Conservation (phyloP, 2,113 vertebrate species). For the Rhombomys opimus region DNA sequence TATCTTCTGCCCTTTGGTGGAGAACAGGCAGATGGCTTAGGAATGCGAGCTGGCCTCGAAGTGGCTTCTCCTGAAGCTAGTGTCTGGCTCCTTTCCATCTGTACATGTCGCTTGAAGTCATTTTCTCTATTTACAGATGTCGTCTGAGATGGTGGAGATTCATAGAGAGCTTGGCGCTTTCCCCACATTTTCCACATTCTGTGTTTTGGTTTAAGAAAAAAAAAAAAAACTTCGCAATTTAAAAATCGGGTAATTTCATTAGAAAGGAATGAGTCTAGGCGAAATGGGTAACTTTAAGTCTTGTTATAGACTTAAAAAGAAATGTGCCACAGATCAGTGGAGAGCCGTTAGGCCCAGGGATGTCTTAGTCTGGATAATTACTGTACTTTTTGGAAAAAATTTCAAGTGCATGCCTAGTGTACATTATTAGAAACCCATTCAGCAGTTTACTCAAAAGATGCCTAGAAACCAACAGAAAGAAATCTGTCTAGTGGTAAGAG, state of each 20-base stretch:
- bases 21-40: conserved; percentile 2
- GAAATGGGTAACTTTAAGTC: conserved; percentile 44
- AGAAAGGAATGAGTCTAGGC: neutral
- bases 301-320: conserved; percentile 9
- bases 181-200: neutral
- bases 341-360: conserved; percentile 12
- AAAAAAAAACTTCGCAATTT: neutral
- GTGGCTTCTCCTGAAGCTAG: neutral
- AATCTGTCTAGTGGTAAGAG: neutral
- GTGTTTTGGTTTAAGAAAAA: conserved; percentile 32
- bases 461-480: conserved; percentile 26
- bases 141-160: conserved; percentile 12
- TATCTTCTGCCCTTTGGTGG: neutral
- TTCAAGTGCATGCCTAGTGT: neutral
- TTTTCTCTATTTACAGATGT: neutral
- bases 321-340: neutral
- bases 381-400: conserved; percentile 11
- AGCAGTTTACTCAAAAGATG: conserved; percentile 11
- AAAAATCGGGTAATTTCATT: conserved; percentile 24
- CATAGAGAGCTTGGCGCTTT: neutral
- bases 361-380: conserved; percentile 48
- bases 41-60: neutral
- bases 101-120: conserved; percentile 2
- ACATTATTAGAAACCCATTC: neutral
- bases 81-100: neutral